Conservation (phyloP, 2,113 vertebrate species). For the Hiodon alosoides region DNA sequence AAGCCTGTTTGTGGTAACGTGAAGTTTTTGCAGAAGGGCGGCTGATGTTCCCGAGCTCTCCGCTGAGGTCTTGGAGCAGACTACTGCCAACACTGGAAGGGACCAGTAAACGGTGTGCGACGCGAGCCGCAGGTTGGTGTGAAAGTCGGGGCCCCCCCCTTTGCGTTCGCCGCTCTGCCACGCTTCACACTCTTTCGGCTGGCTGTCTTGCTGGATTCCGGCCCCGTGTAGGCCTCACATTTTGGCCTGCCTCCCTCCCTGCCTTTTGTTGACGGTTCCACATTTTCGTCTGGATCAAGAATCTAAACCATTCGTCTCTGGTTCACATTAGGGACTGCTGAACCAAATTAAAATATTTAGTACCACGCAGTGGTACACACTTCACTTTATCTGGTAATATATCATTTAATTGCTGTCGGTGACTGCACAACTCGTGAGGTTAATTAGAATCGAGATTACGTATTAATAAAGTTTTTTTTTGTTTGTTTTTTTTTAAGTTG, state of each 20-base stretch:
- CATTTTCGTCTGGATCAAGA: background rate
- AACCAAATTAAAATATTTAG: too few species aligned
- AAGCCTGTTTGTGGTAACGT: background rate
- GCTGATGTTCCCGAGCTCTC: too few species aligned
- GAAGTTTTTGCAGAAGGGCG: background rate
- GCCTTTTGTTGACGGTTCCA: slow-evolving; percentile 9
- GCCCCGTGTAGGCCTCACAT: background rate
- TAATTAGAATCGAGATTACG: too few species aligned
- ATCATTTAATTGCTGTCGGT: too few species aligned
- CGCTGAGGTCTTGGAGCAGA: background rate
- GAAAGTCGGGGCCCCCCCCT: background rate
- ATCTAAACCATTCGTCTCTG: too few species aligned
- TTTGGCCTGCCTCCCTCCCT: background rate
- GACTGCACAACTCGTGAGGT: too few species aligned
- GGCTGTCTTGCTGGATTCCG: background rate
- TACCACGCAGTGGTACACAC: too few species aligned
- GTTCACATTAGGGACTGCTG: too few species aligned
- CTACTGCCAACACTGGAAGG: background rate
- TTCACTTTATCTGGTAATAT: too few species aligned
- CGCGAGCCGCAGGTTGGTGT: slow-evolving; percentile 8
- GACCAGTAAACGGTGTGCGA: background rate
- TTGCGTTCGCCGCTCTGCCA: background rate
- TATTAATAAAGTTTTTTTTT: too few species aligned
- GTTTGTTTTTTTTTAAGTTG: too few species aligned
- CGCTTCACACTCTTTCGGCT: slow-evolving; percentile 7